A percentile compares a stretch with the other conserved stretches of the same genome.
Conservation (phyloP, 2,888 invertebrate species). For the Meloe dianella region DNA sequence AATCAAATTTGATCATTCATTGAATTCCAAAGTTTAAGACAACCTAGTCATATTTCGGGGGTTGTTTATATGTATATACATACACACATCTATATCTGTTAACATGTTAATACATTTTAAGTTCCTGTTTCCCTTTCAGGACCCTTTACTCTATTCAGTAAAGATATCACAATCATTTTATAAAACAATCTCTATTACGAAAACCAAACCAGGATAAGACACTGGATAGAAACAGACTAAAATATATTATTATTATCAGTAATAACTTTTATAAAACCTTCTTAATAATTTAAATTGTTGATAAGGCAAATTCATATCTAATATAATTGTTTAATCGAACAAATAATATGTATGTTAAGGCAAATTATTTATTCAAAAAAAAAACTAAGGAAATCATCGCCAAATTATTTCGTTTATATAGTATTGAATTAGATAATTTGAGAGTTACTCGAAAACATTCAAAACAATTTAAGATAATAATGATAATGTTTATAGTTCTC, state of each 20-base stretch:
- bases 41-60: slow-evolving; percentile 29
- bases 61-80: slow-evolving; percentile 3
- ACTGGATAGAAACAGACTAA: slow-evolving; percentile 15
- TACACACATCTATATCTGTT: slow-evolving; percentile 20
- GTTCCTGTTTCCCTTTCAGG: slow-evolving; percentile 31
- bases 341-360: background rate
- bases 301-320: background rate
- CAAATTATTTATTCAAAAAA: slow-evolving; percentile 3
- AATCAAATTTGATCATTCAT: slow-evolving; percentile 28
- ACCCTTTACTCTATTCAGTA: slow-evolving; percentile 26
- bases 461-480: slow-evolving; percentile 32
- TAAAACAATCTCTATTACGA: slow-evolving; percentile 21
- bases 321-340: background rate
- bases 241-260: background rate
- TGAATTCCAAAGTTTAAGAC: slow-evolving; percentile 33
- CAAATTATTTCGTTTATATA: slow-evolving; percentile 20
- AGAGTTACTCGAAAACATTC: slow-evolving; percentile 27
- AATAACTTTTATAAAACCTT: background rate
- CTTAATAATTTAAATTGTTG: background rate
- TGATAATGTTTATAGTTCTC: slow-evolving; percentile 23
- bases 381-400: background rate
- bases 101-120: slow-evolving; percentile 33
- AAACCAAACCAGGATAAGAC: slow-evolving; percentile 28
- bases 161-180: slow-evolving; percentile 29
- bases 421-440: slow-evolving; percentile 30